Evolutionary conservation across 2,888 invertebrate species (phyloP).

Genomic region (Halocaridina rubra): DNA sequence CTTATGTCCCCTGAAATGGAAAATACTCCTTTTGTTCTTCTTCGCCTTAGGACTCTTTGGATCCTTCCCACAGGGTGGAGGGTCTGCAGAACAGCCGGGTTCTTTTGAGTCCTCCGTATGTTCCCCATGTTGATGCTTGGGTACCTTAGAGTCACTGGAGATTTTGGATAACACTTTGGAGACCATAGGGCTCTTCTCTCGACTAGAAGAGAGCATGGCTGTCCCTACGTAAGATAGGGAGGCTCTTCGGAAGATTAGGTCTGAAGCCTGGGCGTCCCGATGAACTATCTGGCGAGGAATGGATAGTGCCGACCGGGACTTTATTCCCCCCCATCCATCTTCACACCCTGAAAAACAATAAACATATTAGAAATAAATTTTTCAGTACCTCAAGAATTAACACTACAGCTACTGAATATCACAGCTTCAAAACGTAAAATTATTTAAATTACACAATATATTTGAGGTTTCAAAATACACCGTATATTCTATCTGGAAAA

Average conservation of each 20-base stretch:
- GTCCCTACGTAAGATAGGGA: slow-evolving; percentile 1
- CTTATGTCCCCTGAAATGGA: slow-evolving; percentile 15
- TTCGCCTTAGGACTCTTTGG: not conserved
- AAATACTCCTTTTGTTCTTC: slow-evolving; percentile 29
- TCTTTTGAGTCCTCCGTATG: not conserved
- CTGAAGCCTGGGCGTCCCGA: not conserved
- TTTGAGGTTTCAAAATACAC: no score
- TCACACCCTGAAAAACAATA: slow-evolving; percentile 3
- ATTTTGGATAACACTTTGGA: slow-evolving; percentile 27
- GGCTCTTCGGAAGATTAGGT: not conserved
- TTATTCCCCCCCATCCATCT: slow-evolving; percentile 28
- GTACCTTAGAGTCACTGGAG: slow-evolving; percentile 16
- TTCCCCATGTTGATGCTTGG: not conserved
- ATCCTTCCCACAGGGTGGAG: not conserved
- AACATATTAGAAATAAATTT: not conserved
- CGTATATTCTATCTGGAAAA: no score
- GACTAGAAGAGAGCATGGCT: slow-evolving; percentile 44
- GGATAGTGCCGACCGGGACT: slow-evolving; percentile 6
- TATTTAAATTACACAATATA: no score
- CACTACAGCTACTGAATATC: no score
- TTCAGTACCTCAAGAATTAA: no score
- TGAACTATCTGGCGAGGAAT: not conserved
- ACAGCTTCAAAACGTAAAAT: no score
- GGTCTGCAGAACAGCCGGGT: not conserved
- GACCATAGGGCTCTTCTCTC: slow-evolving; percentile 41